Evolutionary conservation across 2,797 vertebrate species (phyloP).

Genomic region (Poecilia picta): DNA sequence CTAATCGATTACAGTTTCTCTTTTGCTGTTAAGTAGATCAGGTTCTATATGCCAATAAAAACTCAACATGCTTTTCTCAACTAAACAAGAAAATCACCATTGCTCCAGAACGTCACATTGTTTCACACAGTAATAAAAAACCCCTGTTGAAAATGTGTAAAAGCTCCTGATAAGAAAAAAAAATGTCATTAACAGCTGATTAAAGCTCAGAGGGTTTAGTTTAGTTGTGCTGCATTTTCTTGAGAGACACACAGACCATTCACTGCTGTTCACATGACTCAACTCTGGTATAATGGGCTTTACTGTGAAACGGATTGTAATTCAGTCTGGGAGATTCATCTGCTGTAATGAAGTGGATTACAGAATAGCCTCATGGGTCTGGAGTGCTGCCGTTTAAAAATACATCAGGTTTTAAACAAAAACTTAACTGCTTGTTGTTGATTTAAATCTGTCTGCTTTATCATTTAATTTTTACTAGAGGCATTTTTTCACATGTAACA

Average conservation of each 20-base stretch:
- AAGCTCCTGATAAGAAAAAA: constrained; percentile 16
- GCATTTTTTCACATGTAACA: not conserved
- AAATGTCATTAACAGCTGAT: constrained; percentile 15
- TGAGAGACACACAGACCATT: constrained; percentile 39
- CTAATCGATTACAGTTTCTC: constrained; percentile 3
- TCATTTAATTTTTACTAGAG: not conserved
- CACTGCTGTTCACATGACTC: constrained; percentile 67
- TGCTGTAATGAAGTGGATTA: constrained; percentile 57
- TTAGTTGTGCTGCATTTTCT: constrained; percentile 27
- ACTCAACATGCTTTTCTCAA: not conserved
- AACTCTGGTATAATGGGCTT: constrained; percentile 58
- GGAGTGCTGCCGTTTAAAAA: constrained; percentile 30
- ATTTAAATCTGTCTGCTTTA: too few species aligned
- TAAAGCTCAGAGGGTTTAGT: constrained; percentile 31
- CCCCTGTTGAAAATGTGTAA: not conserved
- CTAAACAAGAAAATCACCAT: not conserved
- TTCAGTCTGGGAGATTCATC: constrained; percentile 52
- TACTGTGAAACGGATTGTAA: constrained; percentile 62
- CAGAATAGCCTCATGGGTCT: constrained; percentile 41
- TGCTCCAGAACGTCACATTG: not conserved
- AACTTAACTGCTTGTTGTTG: too few species aligned
- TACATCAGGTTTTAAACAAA: not conserved
- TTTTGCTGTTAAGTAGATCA: not conserved
- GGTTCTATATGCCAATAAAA: constrained; percentile 11
- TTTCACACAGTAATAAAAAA: not conserved